These are phyloP conservation scores for Danio rerio DNA, from an alignment of 2,113 vertebrate species.

Conservation along the genomic window DNA sequence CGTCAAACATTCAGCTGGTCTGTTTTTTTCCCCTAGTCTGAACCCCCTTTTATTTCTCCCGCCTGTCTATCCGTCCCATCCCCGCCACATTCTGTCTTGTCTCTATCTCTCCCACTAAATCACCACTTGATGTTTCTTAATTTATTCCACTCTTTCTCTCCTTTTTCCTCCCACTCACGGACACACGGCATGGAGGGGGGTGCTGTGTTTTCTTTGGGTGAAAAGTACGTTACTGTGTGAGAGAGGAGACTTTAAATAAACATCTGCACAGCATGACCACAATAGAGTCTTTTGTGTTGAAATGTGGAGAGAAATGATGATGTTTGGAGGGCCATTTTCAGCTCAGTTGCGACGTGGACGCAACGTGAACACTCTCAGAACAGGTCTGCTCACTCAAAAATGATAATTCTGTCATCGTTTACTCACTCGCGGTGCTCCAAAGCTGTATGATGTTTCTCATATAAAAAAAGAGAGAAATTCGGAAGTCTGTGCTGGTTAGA, in stretches of 20 bases:
- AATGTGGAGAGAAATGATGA: slow-evolving; percentile 76
- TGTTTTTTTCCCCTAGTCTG: slow-evolving; percentile 20
- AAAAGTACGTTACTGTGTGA: slow-evolving; percentile 70
- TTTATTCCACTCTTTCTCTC: slow-evolving; percentile 35
- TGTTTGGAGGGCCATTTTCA: slow-evolving; percentile 60
- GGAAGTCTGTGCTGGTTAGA: neutral
- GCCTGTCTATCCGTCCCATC: slow-evolving; percentile 18
- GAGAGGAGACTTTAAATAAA: slow-evolving; percentile 83
- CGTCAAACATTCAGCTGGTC: slow-evolving; percentile 48
- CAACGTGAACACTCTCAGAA: slow-evolving; percentile 10
- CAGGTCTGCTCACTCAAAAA: slow-evolving; percentile 19
- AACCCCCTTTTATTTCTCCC: slow-evolving; percentile 9
- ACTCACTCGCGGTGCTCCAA: neutral
- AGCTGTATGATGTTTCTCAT: neutral
- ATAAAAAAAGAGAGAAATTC: neutral
- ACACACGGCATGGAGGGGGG: slow-evolving; percentile 13
- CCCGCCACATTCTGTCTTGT: slow-evolving; percentile 20
- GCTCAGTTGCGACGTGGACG: neutral
- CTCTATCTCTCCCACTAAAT: slow-evolving; percentile 47
- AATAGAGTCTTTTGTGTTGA: slow-evolving; percentile 76
- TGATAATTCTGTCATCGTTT: neutral
- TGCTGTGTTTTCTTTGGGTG: slow-evolving; percentile 69
- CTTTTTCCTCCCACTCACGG: slow-evolving; percentile 20
- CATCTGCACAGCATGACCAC: slow-evolving; percentile 79
- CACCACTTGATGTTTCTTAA: slow-evolving; percentile 33